Evolutionary conservation across 2,888 invertebrate genomes (phyloP), one percentile per base, ranked within the genome.

Genomic region (Hypolimnas misippus): DNA sequence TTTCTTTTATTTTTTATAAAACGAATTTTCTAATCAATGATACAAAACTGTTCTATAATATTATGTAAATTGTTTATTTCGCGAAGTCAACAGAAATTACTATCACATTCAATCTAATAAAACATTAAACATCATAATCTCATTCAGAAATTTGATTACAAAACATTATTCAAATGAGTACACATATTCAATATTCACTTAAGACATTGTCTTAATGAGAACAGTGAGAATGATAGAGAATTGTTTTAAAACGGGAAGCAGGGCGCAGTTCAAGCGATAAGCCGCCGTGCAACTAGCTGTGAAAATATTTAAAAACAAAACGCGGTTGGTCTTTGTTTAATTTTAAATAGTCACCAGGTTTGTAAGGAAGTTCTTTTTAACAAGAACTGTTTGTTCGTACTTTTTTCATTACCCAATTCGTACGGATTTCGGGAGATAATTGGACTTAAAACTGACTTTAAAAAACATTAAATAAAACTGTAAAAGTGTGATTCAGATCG

Each of bases 231-330:
- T 31, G 51, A 14, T 17, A 21, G 40, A 40, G 55, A 61, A 62
- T 62, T 58, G 53, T 50, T 52, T 59, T 52, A 53, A 35, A 56
- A 62, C 29, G 50, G 19, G 42, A 59, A 40, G 38, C 57, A 54
- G 54, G 57, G 33, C 40, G 33, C 53, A 40, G 58, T 57, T 61
- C 62, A 62, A 62, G 52, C 63, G 61, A 61, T 58, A 57, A 59
- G 40, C 46, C 31, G 35, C 29, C 38, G 62, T 56, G 63, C 57
- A 64, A 57, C 64, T 64, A 64, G 57, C 63, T 64, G 66, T 64
- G 63, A 68, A 66, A 68, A 59, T 62, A 54, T 63, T 62, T 68
- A 50, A 63, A 61, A 66, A 64, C 66, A 68, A 68, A 68, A 67
- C 65, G 57, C 62, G 57, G 50, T 31, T 52, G 49, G 56, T 58